Percentiles rank a stretch among this genome's conserved stretches.
phyloP scores from a whole-genome alignment of 2,888 invertebrate species.

The Acheta domesticus region DNA sequence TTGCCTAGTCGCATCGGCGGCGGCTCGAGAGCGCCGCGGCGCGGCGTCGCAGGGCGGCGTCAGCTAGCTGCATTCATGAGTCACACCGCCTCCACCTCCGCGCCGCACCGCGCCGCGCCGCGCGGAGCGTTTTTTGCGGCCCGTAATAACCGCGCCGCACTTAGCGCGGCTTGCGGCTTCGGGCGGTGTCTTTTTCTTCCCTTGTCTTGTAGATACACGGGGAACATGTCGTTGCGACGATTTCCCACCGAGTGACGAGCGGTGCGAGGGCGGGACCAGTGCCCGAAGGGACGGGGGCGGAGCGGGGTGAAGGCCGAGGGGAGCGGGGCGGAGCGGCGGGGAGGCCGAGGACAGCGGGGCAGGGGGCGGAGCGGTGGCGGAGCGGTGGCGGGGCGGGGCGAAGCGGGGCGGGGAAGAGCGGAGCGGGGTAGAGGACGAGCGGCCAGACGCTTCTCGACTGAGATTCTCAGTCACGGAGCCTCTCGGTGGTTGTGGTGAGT shows the following conservation, averaged over 20 bases:
- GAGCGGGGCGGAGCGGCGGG: not conserved
- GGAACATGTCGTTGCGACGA: conserved; percentile 1
- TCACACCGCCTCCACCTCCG: not conserved
- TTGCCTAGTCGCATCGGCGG: no score
- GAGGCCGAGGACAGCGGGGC: no score
- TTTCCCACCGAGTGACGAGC: conserved; percentile 1
- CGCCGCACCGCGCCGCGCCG: not conserved
- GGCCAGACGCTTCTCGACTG: no score
- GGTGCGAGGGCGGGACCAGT: no score
- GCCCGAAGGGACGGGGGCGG: not conserved
- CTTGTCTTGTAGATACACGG: conserved; percentile 18
- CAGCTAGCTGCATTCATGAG: no score
- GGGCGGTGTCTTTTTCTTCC: not conserved
- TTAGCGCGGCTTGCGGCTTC: conserved; percentile 6
- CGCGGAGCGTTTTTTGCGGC: not conserved
- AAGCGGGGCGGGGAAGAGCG: not conserved
- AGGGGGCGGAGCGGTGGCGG: not conserved
- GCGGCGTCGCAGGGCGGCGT: no score
- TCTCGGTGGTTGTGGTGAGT: no score
- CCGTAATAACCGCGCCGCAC: conserved; percentile 8
- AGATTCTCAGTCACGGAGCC: no score
- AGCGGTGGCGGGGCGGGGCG: not conserved
- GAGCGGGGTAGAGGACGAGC: not conserved
- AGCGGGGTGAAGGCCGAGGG: not conserved
- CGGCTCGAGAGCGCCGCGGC: no score